Conservation (phyloP, 2,113 vertebrate species). For the Spheniscus mendiculus region DNA sequence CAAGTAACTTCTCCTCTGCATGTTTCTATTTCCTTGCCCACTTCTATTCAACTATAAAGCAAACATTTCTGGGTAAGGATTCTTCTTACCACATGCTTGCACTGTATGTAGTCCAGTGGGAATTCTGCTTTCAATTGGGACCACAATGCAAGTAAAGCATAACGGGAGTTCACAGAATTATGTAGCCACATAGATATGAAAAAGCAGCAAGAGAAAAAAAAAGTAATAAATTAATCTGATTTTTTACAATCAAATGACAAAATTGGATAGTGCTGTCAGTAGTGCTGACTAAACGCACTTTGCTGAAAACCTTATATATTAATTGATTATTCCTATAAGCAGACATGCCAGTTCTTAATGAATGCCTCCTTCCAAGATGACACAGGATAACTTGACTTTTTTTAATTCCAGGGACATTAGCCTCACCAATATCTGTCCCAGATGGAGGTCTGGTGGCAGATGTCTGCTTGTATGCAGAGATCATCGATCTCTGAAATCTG, state of each 20-base stretch:
- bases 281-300: neutral
- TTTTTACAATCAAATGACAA: neutral
- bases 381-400: neutral
- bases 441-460: slow-evolving; percentile 53
- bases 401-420: neutral
- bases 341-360: neutral
- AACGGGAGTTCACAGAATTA: neutral
- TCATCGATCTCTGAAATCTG: slow-evolving; percentile 13
- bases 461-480: slow-evolving; percentile 19
- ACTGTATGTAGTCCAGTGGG: neutral
- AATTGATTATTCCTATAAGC: neutral
- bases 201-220: neutral
- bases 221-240: neutral
- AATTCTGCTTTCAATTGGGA: neutral
- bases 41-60: neutral
- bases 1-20: neutral
- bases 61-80: neutral
- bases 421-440: slow-evolving; percentile 20
- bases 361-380: neutral
- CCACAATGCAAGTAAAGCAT: neutral
- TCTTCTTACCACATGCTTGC: neutral
- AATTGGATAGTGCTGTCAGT: neutral
- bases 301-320: neutral
- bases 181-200: neutral
- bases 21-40: neutral